A percentile compares a stretch with the other conserved stretches of the same genome.
Conservation (phyloP, 2,888 invertebrate species). For the Ornithoptera priamus region DNA sequence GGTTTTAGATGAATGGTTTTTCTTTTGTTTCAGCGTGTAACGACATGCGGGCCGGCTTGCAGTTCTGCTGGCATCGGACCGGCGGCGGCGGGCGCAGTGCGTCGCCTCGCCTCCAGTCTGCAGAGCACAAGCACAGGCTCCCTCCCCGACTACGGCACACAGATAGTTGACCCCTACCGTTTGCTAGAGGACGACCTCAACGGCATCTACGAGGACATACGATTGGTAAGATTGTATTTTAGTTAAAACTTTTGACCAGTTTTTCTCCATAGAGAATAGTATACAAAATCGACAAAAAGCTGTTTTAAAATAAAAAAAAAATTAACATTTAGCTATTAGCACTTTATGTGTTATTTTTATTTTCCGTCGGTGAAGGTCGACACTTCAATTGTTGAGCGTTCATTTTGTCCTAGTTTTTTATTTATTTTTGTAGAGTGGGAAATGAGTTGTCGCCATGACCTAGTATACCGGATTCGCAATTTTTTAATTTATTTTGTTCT, state of each 20-base stretch:
- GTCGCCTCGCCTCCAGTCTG: slow-evolving; percentile 82
- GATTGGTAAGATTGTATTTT: slow-evolving; percentile 81
- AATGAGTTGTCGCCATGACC: slow-evolving; percentile 24
- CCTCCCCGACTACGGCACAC: slow-evolving; percentile 84
- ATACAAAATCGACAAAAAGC: no score
- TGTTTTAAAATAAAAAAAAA: no score
- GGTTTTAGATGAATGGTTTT: not conserved
- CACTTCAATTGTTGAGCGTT: slow-evolving; percentile 15
- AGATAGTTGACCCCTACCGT: slow-evolving; percentile 91
- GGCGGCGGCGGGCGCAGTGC: slow-evolving; percentile 58
- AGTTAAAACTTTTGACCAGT: no score
- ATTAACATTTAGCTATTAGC: not conserved
- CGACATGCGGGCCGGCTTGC: slow-evolving; percentile 69
- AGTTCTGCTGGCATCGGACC: slow-evolving; percentile 53
- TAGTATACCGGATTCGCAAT: slow-evolving; percentile 5
- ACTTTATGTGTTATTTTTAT: slow-evolving; percentile 14
- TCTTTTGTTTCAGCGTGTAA: slow-evolving; percentile 61
- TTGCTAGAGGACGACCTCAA: slow-evolving; percentile 92
- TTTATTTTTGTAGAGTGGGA: slow-evolving; percentile 19
- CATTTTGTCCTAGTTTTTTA: slow-evolving; percentile 19
- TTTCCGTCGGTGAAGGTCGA: slow-evolving; percentile 19
- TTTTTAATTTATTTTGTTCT: not conserved
- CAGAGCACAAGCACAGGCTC: slow-evolving; percentile 91
- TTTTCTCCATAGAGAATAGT: no score
- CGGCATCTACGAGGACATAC: slow-evolving; percentile 91